Base-by-base conservation (phyloP, 2,797 vertebrate genomes). In the Notoglanidium macrostoma region DNA sequence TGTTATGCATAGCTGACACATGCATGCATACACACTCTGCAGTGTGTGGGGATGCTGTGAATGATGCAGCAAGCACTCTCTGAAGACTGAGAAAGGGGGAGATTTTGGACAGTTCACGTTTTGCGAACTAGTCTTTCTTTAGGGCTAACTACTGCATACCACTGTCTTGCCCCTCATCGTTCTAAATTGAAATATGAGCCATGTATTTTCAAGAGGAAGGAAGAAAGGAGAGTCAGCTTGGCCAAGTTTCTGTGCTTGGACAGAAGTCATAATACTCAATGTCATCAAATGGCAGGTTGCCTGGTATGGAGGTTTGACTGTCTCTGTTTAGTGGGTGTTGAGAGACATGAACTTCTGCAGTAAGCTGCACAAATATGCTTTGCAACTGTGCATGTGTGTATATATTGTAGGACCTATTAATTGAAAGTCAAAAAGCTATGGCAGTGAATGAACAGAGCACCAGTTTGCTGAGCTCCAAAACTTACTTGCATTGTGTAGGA, bases 391-490 rank as follows among this genome's bases (percentile, higher is more conserved):
- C 55, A 57, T 19, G 19, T 57, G 19, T 57, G 55, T 57, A 57
- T 57, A 21, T 7, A 59, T 23, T 67, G 6, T 17, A 67, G 29
- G 29, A 59, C 29, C 6, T 6, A 10, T 32, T 32, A 67, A 32
- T 32, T 32, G 65, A 11, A 65, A 14, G 63, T 67, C 12, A 67
- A 15, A 32, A 67, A 7, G 19, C 1, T 76, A 17, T 76, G 26
- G 26, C 12, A n/a, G 12, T 76, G 46, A 51, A 76, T 76, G 4
- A 78, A 54, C 17, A 3, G 32, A 8, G 40, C 54, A 44, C n/a
- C 9, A 3, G 5, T 87, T 74, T 81, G 90, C 87, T 82, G 59
- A 65, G 61, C 68, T 88, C 89, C 84, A 91, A 76, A 40, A 59
- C 55, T 1, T 23, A 17, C 40, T 5, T 26, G 61, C 84, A 35